These are phyloP conservation scores for Rugalucina vietnamica DNA, from an alignment of 2,888 invertebrate genomes.

Conservation along the genomic window DNA sequence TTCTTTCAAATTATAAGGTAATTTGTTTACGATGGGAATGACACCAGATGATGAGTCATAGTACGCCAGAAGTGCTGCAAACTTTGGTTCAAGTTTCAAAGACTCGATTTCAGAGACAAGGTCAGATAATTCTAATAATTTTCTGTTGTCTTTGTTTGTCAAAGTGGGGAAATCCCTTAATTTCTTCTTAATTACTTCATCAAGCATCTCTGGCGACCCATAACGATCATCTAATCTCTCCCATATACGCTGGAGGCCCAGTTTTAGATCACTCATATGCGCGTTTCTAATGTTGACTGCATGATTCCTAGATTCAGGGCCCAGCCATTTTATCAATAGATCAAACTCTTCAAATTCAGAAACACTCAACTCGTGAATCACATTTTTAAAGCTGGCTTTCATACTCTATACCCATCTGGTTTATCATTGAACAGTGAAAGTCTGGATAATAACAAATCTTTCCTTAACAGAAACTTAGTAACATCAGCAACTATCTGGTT, in stretches of 20 bases:
- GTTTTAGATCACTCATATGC: slow-evolving; percentile 8
- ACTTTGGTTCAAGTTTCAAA: slow-evolving; percentile 13
- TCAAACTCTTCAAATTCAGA: slow-evolving; percentile 36
- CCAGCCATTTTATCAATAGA: slow-evolving; percentile 44
- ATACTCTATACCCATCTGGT: slow-evolving; percentile 43
- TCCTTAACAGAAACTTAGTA: slow-evolving; percentile 38
- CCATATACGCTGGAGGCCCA: slow-evolving; percentile 29
- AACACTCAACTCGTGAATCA: slow-evolving; percentile 38
- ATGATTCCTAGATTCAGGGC: slow-evolving; percentile 20
- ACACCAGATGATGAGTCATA: slow-evolving; percentile 23
- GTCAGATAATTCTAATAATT: slow-evolving; percentile 27
- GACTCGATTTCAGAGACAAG: slow-evolving; percentile 24
- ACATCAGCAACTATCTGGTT: slow-evolving; percentile 4
- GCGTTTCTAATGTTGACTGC: slow-evolving; percentile 36
- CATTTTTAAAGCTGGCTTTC: slow-evolving; percentile 48
- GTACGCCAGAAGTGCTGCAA: slow-evolving; percentile 15
- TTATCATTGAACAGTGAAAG: slow-evolving; percentile 49
- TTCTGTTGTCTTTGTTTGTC: too few relatives aligned
- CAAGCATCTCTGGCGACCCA: slow-evolving; percentile 36
- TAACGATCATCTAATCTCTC: slow-evolving; percentile 34
- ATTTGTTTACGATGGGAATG: slow-evolving; percentile 20
- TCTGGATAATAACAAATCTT: slow-evolving; percentile 43
- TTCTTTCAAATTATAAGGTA: slow-evolving; percentile 17
- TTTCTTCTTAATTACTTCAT: slow-evolving; percentile 4
- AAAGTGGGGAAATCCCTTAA: slow-evolving; percentile 21